Base-by-base conservation (phyloP, 2,888 invertebrate species). In the Epinotia demarniana region DNA sequence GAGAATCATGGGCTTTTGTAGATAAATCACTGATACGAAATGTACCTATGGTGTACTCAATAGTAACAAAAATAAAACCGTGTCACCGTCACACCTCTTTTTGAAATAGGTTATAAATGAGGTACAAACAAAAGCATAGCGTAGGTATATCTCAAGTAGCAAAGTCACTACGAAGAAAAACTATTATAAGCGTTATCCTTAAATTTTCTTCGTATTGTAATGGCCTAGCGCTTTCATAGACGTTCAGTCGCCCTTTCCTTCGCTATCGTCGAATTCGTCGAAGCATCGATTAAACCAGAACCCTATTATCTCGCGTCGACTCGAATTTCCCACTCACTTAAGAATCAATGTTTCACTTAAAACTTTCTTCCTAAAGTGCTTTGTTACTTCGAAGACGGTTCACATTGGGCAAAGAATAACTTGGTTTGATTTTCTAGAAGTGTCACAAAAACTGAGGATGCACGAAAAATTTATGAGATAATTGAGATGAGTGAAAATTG, bases 331-430 rank as follows among this genome's bases (percentile, higher is more conserved):
- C 81, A 81, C 83, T 84, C 81, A 85, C 81, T 87, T 87, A 81
- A 77, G 80, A 85, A 81, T 78, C 81, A 82, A 87, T 85, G 83
- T 84, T 84, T 87, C 84, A 87, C 84, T 88, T 86, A 84, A 86
- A 87, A 88, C 81, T 86, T 86, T 85, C 78, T 80, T 72, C 78
- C 76, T 76, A 82, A 84, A 83, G 83, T 79, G 81, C 83, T 83
- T 81, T 82, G 82, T 83, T 82, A 72, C 77, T 78, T 75, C 78
- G 80, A 80, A 80, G 78, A 78, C 80, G 80, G 77, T 80, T 78
- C 78, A 80, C 80, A 79, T 78, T 75, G 78, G 79, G 72, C 72
- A 79, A 81, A 78, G 79, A 80, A 73, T 80, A 78, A 79, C 79
- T 57, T 49, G 9, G 12, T 57, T 39, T 33, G 11, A 27, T 61